phyloP scores from a whole-genome alignment of 2,888 invertebrate genomes.

The Esperia sulphurella region DNA sequence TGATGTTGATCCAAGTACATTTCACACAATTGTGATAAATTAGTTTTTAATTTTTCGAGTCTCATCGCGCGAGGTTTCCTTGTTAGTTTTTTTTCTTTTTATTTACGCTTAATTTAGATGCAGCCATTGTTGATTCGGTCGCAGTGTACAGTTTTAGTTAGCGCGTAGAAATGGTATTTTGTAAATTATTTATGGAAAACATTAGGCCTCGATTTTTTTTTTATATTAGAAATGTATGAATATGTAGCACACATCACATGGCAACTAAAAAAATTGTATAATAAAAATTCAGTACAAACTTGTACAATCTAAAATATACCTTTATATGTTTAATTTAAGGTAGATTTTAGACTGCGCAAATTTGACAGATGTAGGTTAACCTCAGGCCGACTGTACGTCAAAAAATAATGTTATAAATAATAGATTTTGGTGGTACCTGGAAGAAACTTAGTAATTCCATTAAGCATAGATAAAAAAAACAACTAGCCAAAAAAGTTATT shows the following conservation, averaged over 20 bases:
- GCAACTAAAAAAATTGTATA: conserved; percentile 13
- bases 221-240: conserved; percentile 20
- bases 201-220: conserved; percentile 23
- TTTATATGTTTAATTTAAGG: too few relatives aligned
- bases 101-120: conserved; percentile 2
- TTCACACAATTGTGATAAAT: too few relatives aligned
- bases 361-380: not conserved
- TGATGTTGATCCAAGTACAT: too few relatives aligned
- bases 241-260: conserved; percentile 29
- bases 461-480: too few relatives aligned
- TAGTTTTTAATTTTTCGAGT: too few relatives aligned
- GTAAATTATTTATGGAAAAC: conserved; percentile 24
- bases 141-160: conserved; percentile 6
- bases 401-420: conserved; percentile 7
- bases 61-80: too few relatives aligned
- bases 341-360: too few relatives aligned
- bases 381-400: conserved; percentile 2
- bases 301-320: too few relatives aligned
- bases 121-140: not conserved
- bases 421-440: too few relatives aligned
- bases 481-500: not conserved
- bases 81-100: not conserved
- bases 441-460: too few relatives aligned
- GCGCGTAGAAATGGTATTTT: conserved; percentile 24
- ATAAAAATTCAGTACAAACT: not conserved